Conservation (phyloP, 2,888 invertebrate species). For the Watsonalla binaria region DNA sequence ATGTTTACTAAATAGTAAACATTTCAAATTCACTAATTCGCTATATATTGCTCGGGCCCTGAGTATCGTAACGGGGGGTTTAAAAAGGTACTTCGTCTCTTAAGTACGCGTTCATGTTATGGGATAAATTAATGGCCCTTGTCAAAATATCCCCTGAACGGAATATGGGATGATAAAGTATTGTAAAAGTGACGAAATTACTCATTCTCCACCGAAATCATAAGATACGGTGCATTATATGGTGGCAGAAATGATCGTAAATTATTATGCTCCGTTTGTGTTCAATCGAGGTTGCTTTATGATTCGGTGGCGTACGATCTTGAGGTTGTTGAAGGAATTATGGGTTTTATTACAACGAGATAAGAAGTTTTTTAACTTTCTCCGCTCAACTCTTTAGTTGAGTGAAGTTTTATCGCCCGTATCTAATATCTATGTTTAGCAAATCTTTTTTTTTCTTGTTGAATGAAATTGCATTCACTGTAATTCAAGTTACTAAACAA, state of each 20-base stretch:
- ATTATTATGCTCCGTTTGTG: not conserved
- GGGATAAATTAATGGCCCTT: slow-evolving; percentile 34
- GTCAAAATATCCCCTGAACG: slow-evolving; percentile 32
- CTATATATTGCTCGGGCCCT: not conserved
- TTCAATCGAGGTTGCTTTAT: not conserved
- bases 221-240: not conserved
- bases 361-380: too few species aligned
- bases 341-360: not conserved
- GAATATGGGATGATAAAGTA: slow-evolving; percentile 27
- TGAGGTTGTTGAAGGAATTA: not conserved
- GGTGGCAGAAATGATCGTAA: not conserved
- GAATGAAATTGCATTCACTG: too few species aligned
- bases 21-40: too few species aligned
- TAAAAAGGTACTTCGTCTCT: slow-evolving; percentile 15
- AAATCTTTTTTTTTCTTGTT: too few species aligned
- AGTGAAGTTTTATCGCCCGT: too few species aligned
- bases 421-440: too few species aligned
- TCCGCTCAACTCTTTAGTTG: too few species aligned
- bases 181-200: slow-evolving; percentile 23
- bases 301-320: not conserved
- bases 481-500: too few species aligned
- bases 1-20: too few species aligned
- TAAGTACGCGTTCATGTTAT: slow-evolving; percentile 24
- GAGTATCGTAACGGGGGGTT: not conserved
- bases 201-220: slow-evolving; percentile 12